phyloP scores from a whole-genome alignment of 2,113 vertebrate species.

The Buteo buteo region DNA sequence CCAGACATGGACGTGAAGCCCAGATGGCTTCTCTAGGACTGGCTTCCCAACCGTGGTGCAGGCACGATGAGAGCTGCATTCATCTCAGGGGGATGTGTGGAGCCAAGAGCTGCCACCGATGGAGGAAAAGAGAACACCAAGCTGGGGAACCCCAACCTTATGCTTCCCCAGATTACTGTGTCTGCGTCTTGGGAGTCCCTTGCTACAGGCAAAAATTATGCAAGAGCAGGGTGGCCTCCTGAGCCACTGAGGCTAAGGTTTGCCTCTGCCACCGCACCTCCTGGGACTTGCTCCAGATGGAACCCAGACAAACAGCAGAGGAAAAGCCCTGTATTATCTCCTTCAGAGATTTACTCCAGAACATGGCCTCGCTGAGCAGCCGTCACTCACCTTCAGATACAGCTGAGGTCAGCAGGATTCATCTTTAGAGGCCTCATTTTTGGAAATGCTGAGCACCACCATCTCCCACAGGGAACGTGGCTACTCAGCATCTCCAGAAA shows the following conservation, averaged over 20 bases:
- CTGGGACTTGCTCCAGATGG: not conserved
- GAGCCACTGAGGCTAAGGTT: not conserved
- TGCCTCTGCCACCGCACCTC: not conserved
- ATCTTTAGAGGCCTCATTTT: not conserved
- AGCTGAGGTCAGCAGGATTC: not conserved
- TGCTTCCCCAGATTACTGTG: not conserved
- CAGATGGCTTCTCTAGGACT: not conserved
- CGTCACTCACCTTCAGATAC: not conserved
- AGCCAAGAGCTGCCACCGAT: rapidly evolving
- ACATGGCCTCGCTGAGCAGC: not conserved
- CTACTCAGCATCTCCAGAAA: not conserved
- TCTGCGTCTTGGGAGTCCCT: not conserved
- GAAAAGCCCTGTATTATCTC: not conserved
- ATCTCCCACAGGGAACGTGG: not conserved
- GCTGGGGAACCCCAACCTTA: not conserved
- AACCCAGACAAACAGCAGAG: not conserved
- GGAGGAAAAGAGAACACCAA: not conserved
- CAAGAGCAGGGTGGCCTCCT: not conserved
- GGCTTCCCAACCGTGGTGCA: not conserved
- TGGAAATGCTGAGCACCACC: not conserved
- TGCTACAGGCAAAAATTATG: not conserved
- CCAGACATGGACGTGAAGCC: rapidly evolving
- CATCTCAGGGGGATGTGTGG: not conserved
- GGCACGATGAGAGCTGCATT: not conserved
- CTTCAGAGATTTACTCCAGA: not conserved